Percentiles rank a stretch among this genome's conserved stretches.
phyloP scores from a whole-genome alignment of 2,888 invertebrate species.

The Monoplex corrugatus region DNA sequence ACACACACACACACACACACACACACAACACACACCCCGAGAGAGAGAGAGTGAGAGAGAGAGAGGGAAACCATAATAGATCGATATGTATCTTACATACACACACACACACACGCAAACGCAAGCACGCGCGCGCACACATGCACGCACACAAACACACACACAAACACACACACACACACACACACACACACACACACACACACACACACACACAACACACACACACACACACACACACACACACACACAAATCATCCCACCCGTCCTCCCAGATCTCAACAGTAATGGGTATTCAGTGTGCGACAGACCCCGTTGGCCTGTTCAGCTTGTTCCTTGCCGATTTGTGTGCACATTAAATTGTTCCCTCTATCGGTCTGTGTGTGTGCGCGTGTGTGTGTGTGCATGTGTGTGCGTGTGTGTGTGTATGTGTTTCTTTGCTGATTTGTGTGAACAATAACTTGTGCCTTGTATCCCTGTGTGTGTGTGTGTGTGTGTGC shows the following conservation, averaged over 20 bases:
- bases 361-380: too few relatives aligned
- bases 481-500: neutral
- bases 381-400: neutral
- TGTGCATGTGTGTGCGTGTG: neutral
- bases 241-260: neutral
- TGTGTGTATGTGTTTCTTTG: too few relatives aligned
- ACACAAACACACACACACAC: neutral
- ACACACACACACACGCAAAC: neutral
- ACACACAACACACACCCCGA: too few relatives aligned
- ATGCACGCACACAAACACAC: neutral
- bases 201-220: slow-evolving; percentile 3
- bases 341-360: too few relatives aligned
- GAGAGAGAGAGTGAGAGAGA: neutral
- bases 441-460: too few relatives aligned
- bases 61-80: neutral
- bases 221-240: slow-evolving; percentile 14
- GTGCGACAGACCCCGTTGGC: too few relatives aligned
- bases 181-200: slow-evolving; percentile 1
- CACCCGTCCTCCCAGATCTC: too few relatives aligned
- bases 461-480: neutral
- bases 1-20: too few relatives aligned
- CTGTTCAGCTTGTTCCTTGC: too few relatives aligned
- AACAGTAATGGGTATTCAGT: too few relatives aligned
- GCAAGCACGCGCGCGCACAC: neutral
- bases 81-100: too few relatives aligned